A percentile compares a stretch with the other conserved stretches of the same genome.
These are phyloP conservation scores for Drosophila mayaguana DNA, from an alignment of 2,888 invertebrate genomes.

Conservation along the genomic window DNA sequence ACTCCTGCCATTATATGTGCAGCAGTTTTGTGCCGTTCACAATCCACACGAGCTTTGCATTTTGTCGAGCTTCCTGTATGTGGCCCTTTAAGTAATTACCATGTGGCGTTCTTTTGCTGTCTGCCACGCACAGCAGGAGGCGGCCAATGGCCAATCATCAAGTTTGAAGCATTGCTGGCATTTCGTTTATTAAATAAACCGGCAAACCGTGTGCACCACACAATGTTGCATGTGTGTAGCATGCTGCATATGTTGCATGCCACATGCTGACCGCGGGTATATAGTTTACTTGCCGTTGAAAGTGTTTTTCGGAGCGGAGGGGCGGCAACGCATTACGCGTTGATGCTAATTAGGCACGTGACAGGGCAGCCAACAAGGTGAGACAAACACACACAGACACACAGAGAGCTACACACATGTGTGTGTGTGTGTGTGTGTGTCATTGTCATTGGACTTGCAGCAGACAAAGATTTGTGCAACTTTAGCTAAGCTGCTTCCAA, in stretches of 20 bases:
- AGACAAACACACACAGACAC: slow-evolving; percentile 2
- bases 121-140: slow-evolving; percentile 41
- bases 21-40: slow-evolving; percentile 48
- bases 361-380: slow-evolving; percentile 31
- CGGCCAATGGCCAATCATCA: slow-evolving; percentile 34
- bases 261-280: slow-evolving; percentile 7
- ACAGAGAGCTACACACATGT: background rate
- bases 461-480: slow-evolving; percentile 25
- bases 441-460: slow-evolving; percentile 27
- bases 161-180: slow-evolving; percentile 29
- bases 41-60: slow-evolving; percentile 54
- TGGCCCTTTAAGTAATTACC: slow-evolving; percentile 72
- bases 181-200: slow-evolving; percentile 58
- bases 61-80: slow-evolving; percentile 39
- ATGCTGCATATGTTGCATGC: slow-evolving; percentile 18
- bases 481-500: slow-evolving; percentile 41
- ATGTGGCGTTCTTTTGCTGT: slow-evolving; percentile 37
- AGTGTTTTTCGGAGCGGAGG: background rate
- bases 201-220: slow-evolving; percentile 8
- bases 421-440: background rate
- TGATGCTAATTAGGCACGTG: slow-evolving; percentile 64
- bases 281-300: background rate
- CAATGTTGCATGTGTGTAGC: slow-evolving; percentile 5
- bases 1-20: slow-evolving; percentile 21
- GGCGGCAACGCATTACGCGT: too few relatives aligned